Percentiles rank a stretch among this genome's conserved stretches.
phyloP scores from a whole-genome alignment of 2,888 invertebrate genomes.

The Asteroscopus sphinx region DNA sequence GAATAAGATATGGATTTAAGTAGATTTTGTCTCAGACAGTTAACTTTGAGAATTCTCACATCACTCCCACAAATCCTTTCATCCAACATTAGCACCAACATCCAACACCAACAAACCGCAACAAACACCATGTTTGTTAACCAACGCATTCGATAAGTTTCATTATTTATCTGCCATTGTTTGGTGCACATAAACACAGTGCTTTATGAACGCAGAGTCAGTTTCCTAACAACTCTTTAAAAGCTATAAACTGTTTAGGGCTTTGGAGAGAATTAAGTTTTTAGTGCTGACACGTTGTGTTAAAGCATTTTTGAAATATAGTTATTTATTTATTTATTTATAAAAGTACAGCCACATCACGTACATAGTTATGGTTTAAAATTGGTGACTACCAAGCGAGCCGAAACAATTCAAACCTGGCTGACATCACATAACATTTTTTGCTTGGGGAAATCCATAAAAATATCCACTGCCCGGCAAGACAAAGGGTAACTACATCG shows the following conservation, averaged over 20 bases:
- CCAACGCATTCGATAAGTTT: conserved; percentile 74
- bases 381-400: no score
- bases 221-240: conserved; percentile 78
- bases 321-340: no score
- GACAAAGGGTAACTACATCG: no score
- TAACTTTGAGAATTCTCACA: conserved; percentile 13
- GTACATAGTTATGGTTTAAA: no score
- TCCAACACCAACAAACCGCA: conserved; percentile 30
- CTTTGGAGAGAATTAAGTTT: conserved; percentile 76
- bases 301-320: conserved; percentile 13
- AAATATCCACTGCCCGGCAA: no score
- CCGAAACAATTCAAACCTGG: no score
- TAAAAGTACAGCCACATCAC: no score
- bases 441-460: no score
- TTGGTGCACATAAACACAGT: conserved; percentile 74
- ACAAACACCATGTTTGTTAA: conserved; percentile 60
- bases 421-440: no score
- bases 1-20: no score
- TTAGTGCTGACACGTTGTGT: conserved; percentile 54
- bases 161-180: conserved; percentile 87
- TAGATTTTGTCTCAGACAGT: not conserved
- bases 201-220: conserved; percentile 73
- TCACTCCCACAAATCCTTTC: conserved; percentile 27
- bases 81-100: conserved; percentile 27
- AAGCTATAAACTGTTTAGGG: conserved; percentile 72